phyloP scores from a whole-genome alignment of 1,140 invertebrate genomes.

The Orchestia grillus region DNA sequence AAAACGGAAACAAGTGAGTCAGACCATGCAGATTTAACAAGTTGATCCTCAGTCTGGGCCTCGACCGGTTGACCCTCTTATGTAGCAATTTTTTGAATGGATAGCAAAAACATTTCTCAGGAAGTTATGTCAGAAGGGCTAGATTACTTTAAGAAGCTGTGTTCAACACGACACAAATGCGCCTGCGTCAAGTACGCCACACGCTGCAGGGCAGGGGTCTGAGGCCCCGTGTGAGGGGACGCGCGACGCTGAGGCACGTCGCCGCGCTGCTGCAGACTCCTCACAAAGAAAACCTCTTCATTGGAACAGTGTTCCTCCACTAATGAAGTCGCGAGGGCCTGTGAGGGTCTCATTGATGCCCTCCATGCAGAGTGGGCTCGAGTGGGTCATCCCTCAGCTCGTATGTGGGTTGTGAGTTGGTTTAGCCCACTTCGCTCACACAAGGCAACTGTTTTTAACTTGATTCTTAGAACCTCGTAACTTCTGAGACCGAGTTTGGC shows the following conservation, averaged over 20 bases:
- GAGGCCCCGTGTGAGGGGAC: neutral
- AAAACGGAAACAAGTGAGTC: too few relatives aligned
- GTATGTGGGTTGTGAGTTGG: neutral
- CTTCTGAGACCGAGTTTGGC: neutral
- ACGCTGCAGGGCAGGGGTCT: too few relatives aligned
- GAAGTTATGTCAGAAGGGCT: too few relatives aligned
- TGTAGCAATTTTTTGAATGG: too few relatives aligned
- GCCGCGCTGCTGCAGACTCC: neutral
- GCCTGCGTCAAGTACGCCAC: too few relatives aligned
- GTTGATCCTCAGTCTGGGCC: too few relatives aligned
- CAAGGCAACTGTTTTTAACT: neutral
- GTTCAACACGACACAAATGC: too few relatives aligned
- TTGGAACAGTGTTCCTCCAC: neutral
- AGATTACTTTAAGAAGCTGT: too few relatives aligned
- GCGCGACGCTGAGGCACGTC: neutral
- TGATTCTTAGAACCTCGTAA: neutral
- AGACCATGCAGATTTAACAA: too few relatives aligned
- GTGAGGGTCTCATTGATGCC: neutral
- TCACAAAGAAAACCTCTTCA: neutral
- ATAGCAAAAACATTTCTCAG: too few relatives aligned
- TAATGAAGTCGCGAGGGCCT: slow-evolving; percentile 28
- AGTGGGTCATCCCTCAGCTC: neutral
- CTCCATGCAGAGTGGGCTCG: neutral
- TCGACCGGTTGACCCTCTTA: too few relatives aligned
- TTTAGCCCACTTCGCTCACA: neutral